Conservation (phyloP, 1,140 invertebrate genomes). For the Amyelois transitella region DNA sequence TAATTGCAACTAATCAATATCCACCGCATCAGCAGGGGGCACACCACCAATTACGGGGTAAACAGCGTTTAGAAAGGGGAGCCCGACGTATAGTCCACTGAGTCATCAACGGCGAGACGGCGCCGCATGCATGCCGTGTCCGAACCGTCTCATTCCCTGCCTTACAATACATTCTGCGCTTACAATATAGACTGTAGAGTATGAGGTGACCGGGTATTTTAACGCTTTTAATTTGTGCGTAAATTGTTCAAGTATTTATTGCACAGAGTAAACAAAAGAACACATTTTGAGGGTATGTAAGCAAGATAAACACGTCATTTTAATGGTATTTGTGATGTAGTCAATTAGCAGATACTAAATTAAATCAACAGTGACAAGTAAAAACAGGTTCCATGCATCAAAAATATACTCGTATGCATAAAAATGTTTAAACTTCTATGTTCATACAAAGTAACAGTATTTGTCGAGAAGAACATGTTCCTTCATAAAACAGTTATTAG, state of each 20-base stretch:
- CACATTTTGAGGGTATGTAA: no score
- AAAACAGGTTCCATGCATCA: no score
- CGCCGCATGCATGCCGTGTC: conserved; percentile 43
- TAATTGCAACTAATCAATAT: conserved; percentile 19
- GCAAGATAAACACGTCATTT: no score
- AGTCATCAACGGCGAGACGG: conserved; percentile 62
- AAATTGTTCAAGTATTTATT: not conserved
- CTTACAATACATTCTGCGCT: conserved; percentile 23
- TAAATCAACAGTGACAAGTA: no score
- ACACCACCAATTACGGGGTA: conserved; percentile 53
- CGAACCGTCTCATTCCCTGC: conserved; percentile 40
- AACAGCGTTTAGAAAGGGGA: conserved; percentile 43
- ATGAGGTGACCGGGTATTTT: conserved; percentile 1
- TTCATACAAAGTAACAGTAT: no score
- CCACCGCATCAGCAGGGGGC: conserved; percentile 7
- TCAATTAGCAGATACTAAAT: no score
- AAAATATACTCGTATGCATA: no score
- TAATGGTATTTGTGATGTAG: no score
- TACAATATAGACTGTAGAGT: not conserved
- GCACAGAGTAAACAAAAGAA: not conserved
- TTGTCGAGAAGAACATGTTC: not conserved
- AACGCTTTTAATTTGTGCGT: not conserved
- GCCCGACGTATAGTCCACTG: conserved; percentile 51
- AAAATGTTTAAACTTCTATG: no score
- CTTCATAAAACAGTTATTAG: not conserved